These are phyloP conservation scores for Thymelicus lineola DNA, from an alignment of 2,888 invertebrate genomes.

Conservation along the genomic window DNA sequence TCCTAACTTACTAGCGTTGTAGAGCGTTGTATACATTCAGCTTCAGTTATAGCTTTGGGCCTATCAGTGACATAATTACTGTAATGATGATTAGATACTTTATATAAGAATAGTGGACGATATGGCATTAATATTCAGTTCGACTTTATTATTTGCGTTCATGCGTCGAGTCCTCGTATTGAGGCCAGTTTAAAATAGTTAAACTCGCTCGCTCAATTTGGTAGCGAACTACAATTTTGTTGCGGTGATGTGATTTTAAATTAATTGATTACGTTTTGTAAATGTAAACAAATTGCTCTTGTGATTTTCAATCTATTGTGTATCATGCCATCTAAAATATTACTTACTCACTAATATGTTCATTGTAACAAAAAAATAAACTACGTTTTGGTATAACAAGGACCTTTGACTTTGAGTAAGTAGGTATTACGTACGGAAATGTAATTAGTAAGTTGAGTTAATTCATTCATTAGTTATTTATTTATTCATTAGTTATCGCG, in stretches of 20 bases:
- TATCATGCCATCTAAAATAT: neutral
- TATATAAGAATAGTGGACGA: neutral
- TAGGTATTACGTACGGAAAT: neutral
- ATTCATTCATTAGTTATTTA: neutral
- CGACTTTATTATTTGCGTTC: conserved; percentile 21
- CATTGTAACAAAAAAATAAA: too few relatives aligned
- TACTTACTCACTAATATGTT: too few relatives aligned
- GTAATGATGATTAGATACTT: too few relatives aligned
- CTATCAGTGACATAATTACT: too few relatives aligned
- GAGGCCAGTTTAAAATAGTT: conserved; percentile 35
- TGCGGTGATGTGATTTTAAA: conserved; percentile 33
- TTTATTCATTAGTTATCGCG: conserved; percentile 1
- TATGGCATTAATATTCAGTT: conserved; percentile 7
- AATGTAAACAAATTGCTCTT: conserved; percentile 29
- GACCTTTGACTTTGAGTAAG: too few relatives aligned
- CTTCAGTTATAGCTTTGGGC: too few relatives aligned
- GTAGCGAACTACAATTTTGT: conserved; percentile 28
- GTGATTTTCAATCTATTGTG: conserved; percentile 3
- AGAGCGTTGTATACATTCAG: too few relatives aligned
- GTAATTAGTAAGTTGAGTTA: neutral
- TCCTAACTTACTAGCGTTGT: too few relatives aligned
- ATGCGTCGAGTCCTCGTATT: conserved; percentile 17
- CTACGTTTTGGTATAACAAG: too few relatives aligned
- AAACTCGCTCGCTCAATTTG: conserved; percentile 31
- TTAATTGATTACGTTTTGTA: conserved; percentile 28